A percentile compares a stretch with the other conserved stretches of the same genome.
phyloP scores from a whole-genome alignment of 2,888 invertebrate species.

The Parelbella ahira region DNA sequence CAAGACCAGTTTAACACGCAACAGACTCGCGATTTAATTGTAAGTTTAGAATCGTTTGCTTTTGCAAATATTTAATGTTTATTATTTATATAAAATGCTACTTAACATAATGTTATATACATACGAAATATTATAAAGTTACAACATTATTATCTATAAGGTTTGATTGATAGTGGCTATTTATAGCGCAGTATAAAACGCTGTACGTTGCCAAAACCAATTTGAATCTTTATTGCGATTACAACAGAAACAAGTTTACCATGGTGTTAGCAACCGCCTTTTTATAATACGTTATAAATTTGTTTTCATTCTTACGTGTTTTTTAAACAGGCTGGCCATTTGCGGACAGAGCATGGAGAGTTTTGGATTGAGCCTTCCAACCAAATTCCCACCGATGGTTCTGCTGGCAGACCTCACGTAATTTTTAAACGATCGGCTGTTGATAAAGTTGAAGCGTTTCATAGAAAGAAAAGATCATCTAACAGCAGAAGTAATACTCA shows the following conservation, averaged over 20 bases:
- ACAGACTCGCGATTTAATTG: conserved; percentile 51
- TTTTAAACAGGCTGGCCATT: conserved; percentile 82
- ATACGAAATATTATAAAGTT: too few relatives aligned
- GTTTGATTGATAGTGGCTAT: too few relatives aligned
- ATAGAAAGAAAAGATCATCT: conserved; percentile 58
- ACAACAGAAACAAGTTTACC: too few relatives aligned
- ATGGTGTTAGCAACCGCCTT: too few relatives aligned
- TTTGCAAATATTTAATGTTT: conserved; percentile 27
- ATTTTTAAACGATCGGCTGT: conserved; percentile 85
- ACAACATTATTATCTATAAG: too few relatives aligned
- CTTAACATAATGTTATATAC: too few relatives aligned
- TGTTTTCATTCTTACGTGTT: not conserved
- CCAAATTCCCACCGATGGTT: conserved; percentile 59
- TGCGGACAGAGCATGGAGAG: conserved; percentile 83
- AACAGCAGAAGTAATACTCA: conserved; percentile 40
- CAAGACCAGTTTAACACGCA: conserved; percentile 57
- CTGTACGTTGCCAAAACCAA: too few relatives aligned
- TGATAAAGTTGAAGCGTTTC: conserved; percentile 63
- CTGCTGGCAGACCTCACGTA: conserved; percentile 81
- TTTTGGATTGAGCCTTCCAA: conserved; percentile 87
- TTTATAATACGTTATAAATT: too few relatives aligned
- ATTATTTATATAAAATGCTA: conserved; percentile 8
- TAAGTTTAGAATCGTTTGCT: conserved; percentile 36
- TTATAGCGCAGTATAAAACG: too few relatives aligned
- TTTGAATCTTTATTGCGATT: too few relatives aligned